phyloP scores from a whole-genome alignment of 2,888 invertebrate species.

The Cinara cedri region DNA sequence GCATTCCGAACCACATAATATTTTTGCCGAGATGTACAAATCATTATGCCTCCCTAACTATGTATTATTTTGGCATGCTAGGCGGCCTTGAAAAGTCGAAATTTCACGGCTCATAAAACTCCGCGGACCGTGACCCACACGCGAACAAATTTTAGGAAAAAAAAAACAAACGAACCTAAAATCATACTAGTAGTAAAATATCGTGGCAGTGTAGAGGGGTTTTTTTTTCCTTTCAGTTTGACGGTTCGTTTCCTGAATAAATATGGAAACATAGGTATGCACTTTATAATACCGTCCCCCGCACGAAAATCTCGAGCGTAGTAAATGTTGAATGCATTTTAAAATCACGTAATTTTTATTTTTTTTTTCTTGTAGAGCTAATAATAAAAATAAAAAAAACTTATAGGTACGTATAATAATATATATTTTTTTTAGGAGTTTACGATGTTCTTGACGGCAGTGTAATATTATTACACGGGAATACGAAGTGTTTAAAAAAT shows the following conservation, averaged over 20 bases:
- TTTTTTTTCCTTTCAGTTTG: neutral
- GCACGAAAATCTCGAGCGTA: neutral
- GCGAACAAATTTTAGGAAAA: neutral
- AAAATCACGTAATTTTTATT: constrained; percentile 10
- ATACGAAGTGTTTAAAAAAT: no score
- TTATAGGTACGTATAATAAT: no score
- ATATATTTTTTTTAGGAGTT: constrained; percentile 1
- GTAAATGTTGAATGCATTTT: neutral
- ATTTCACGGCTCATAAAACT: constrained; percentile 28
- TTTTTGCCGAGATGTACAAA: neutral
- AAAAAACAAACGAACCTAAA: neutral
- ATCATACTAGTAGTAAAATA: neutral
- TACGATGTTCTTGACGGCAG: neutral
- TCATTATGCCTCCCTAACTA: no score
- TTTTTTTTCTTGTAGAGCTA: neutral
- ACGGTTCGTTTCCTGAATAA: constrained; percentile 13
- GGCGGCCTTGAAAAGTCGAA: constrained; percentile 48
- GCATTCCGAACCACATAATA: neutral
- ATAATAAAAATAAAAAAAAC: constrained; percentile 18
- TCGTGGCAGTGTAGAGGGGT: neutral
- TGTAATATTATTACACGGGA: no score
- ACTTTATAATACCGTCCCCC: neutral
- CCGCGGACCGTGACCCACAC: constrained; percentile 36
- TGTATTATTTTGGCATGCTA: neutral
- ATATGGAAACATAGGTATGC: neutral